Percentiles rank a stretch among this genome's conserved stretches.
Evolutionary conservation across 2,888 invertebrate genomes (phyloP).

Genomic region (Dryococelus australis): DNA sequence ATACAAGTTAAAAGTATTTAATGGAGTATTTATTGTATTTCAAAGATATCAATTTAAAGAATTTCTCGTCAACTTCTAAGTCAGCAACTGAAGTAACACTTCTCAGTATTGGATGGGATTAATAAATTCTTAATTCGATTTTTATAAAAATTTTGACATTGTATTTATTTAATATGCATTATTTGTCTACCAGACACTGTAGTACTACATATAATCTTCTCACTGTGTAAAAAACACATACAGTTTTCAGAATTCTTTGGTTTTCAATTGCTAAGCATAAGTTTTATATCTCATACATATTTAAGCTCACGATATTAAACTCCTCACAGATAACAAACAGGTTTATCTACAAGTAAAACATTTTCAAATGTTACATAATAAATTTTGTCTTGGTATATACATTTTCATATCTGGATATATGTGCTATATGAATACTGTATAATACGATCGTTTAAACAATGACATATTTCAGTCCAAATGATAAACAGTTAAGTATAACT

Average conservation of each 20-base stretch:
- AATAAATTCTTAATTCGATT: not conserved
- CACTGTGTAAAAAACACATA: conserved; percentile 3
- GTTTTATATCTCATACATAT: not conserved
- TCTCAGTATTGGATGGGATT: not conserved
- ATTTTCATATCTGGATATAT: not conserved
- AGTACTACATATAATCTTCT: not conserved
- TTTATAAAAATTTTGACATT: not conserved
- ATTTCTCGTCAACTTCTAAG: no score
- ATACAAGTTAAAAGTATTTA: no score
- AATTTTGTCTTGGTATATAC: conserved; percentile 16
- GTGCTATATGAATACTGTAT: conserved; percentile 5
- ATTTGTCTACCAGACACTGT: not conserved
- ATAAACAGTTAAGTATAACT: not conserved
- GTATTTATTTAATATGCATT: not conserved
- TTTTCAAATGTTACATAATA: not conserved
- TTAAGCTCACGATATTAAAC: conserved; percentile 16
- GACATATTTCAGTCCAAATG: not conserved
- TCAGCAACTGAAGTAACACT: not conserved
- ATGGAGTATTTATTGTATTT: no score
- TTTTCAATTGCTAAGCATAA: not conserved
- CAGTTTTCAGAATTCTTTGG: not conserved
- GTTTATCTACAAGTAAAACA: conserved; percentile 4
- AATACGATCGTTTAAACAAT: conserved; percentile 5
- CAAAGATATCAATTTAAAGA: no score
- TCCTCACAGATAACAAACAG: conserved; percentile 8